These are phyloP conservation scores for Papilio protenor DNA, from an alignment of 2,888 invertebrate species.

Conservation along the genomic window DNA sequence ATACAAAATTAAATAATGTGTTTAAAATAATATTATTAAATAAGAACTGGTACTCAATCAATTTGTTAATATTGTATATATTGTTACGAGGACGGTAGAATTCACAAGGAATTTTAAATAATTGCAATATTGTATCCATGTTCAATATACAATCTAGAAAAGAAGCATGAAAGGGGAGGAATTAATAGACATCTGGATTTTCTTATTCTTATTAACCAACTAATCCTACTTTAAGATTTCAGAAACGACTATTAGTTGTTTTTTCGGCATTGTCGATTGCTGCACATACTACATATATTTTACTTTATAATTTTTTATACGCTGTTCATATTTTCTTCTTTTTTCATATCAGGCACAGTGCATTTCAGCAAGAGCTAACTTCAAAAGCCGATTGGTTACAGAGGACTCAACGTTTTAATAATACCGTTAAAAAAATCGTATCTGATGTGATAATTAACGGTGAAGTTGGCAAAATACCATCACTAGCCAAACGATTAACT, in stretches of 20 bases:
- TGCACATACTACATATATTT: background rate
- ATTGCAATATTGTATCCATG: too few relatives aligned
- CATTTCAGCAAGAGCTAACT: background rate
- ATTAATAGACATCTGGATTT: too few relatives aligned
- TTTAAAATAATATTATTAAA: background rate
- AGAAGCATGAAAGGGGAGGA: too few relatives aligned
- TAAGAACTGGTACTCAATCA: too few relatives aligned
- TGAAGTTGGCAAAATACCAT: background rate
- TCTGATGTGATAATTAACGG: background rate
- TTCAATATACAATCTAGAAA: too few relatives aligned
- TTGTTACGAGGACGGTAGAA: too few relatives aligned
- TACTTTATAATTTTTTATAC: background rate
- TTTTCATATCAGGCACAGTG: background rate
- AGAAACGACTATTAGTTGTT: too few relatives aligned
- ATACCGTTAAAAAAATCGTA: background rate
- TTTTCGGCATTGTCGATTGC: too few relatives aligned
- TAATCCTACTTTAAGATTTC: too few relatives aligned
- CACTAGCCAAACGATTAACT: background rate
- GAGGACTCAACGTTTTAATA: background rate
- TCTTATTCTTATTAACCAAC: too few relatives aligned
- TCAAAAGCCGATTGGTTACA: background rate
- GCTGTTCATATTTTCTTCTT: background rate
- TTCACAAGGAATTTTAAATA: too few relatives aligned
- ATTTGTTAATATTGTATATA: too few relatives aligned
- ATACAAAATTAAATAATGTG: background rate